Base-by-base conservation (phyloP, 2,113 vertebrate genomes). In the Lontra canadensis region DNA sequence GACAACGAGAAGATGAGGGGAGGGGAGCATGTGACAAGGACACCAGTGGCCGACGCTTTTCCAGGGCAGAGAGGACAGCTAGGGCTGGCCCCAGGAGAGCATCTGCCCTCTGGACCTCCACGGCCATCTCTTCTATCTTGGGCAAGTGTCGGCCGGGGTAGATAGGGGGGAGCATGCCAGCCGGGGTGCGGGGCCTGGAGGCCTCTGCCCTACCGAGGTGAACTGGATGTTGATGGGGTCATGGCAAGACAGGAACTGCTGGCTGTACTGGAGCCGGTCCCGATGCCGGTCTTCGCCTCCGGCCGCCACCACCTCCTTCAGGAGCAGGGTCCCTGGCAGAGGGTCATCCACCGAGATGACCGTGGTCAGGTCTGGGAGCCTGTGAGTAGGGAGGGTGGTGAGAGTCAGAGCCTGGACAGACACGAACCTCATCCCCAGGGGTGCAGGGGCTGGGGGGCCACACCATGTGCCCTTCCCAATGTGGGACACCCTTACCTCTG, bases 211-310 rank as follows among this genome's bases (percentile, higher is more conserved):
- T 99, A 99, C 99, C 93, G 99, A 99, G 81, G 99, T 99, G 95
- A 99, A 99, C 98, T 99, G 99, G 98, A 99, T 99, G 97, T 99
- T 99, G 97, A 99, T 98, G 23, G 99, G 99, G n/a, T 99, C 99
- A 0, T 99, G 98, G 84, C 98, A 99, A 61, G 82, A 98, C 39
- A 99, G 95, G 21, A 98, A 99, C 97, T 94, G 98, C 98, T 99
- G 99, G 63, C 99, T 34, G 0, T 98, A 98, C 86, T 98, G 98
- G 39, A 99, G 98, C 96, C 98, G 98, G 95, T 99, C 98, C 73
- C 98, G 1, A 8, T 93, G 83, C 78, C 99, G 97, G 74, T 98
- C 98, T 92, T 98, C 99, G 96, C 98, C 98, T 25, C 98, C 99
- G 0, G 99, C 99, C 92, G 99, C 98, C 98, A 99, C 98, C 96